phyloP scores from a whole-genome alignment of 2,113 vertebrate species.

The Rhynchopsitta pachyrhyncha region DNA sequence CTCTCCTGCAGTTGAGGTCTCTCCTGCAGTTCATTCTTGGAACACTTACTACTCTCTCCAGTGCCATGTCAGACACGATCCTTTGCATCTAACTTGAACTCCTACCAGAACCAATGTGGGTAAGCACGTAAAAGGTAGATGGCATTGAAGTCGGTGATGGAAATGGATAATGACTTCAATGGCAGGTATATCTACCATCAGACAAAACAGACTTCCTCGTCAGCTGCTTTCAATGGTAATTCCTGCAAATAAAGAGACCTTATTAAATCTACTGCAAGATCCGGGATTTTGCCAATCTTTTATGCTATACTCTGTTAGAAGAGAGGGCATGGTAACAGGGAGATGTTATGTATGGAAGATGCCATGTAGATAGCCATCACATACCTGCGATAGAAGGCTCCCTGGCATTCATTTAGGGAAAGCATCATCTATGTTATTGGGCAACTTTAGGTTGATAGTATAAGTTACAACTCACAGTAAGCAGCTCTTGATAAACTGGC shows the following conservation, averaged over 20 bases:
- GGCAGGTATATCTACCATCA: background rate
- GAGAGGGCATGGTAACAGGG: background rate
- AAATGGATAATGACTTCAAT: background rate
- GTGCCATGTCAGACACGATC: rapidly evolving
- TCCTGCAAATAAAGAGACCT: background rate
- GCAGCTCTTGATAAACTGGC: background rate
- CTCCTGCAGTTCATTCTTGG: background rate
- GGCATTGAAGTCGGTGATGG: background rate
- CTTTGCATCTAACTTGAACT: background rate
- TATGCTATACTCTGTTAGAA: background rate
- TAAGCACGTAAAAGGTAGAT: background rate
- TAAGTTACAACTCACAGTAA: background rate
- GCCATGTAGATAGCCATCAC: no score
- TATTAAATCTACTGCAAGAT: background rate
- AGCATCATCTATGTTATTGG: background rate
- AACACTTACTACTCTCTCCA: background rate
- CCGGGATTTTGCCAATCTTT: background rate
- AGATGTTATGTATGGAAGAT: background rate
- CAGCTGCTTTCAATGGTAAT: background rate
- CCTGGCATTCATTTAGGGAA: background rate
- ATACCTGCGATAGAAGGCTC: background rate
- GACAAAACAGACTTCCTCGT: background rate
- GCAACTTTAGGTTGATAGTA: background rate
- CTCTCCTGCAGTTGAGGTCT: background rate
- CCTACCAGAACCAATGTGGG: background rate